Conservation (phyloP, 2,888 invertebrate genomes). For the Pyrocoelia pectoralis region DNA sequence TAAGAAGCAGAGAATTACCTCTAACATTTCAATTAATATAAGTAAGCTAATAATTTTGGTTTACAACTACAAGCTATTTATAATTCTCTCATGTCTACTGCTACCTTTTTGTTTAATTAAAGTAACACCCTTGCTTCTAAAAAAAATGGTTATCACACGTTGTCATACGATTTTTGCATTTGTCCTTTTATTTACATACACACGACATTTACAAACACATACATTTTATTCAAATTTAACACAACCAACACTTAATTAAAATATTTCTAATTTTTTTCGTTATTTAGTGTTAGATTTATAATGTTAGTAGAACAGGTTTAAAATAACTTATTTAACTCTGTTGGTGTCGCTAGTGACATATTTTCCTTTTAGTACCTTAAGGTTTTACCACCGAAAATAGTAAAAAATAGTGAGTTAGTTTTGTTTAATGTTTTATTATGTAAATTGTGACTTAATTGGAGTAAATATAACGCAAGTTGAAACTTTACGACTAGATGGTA, state of each 20-base stretch:
- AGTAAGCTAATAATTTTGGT: constrained; percentile 1
- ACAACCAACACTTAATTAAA: background rate
- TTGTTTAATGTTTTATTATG: constrained; percentile 4
- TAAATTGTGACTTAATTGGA: constrained; percentile 11
- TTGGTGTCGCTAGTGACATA: background rate
- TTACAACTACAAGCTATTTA: background rate
- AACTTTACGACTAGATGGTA: constrained; percentile 7
- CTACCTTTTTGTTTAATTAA: constrained; percentile 9
- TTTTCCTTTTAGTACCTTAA: background rate
- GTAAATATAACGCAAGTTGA: constrained; percentile 5
- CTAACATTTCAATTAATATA: constrained; percentile 1
- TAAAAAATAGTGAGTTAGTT: background rate
- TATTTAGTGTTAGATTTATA: background rate
- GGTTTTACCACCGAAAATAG: background rate
- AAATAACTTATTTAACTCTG: background rate
- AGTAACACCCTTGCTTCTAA: constrained; percentile 7
- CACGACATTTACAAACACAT: constrained; percentile 10
- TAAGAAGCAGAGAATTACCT: background rate
- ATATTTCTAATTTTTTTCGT: background rate
- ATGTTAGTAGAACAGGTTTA: too few species aligned
- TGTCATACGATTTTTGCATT: constrained; percentile 14
- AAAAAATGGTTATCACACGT: constrained; percentile 12
- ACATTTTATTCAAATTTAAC: constrained; percentile 6
- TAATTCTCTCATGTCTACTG: background rate
- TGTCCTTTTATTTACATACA: constrained; percentile 8